Evolutionary conservation across 2,888 invertebrate species (phyloP), one percentile per base, ranked within the genome.

Genomic region (Agriopis leucophaearia): DNA sequence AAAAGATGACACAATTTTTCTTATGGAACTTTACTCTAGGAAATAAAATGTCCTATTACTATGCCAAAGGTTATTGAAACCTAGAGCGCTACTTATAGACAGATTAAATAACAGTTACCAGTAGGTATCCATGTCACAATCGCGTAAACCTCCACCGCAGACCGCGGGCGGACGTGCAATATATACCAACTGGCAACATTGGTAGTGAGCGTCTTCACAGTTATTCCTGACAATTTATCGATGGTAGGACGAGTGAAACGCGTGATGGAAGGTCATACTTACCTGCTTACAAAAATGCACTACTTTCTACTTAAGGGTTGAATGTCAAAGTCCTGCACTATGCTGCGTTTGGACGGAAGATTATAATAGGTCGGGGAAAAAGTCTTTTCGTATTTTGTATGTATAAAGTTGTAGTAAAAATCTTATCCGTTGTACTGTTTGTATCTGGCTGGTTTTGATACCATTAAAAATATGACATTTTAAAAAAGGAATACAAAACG

Each of bases 111-210:
- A 38, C 9, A 15, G 38, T 15, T 10, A 13, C 10, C 16, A 10
- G 7, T 15, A 42, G 42, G 54, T 56, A 63, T 56, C 42, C 10
- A 42, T 63, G 56, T 56, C 63, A 56, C 56, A 55, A 55, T 48
- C 63, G 12, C 40, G n/a, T 35, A 45, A 48, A 27, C 16, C 42
- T 35, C 7, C 44, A 8, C 47, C 36, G 36, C 35, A 44, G 27
- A 27, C 62, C 55, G 47, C 55, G 48, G 55, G 16, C 63, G 38
- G 63, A 13, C 63, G 56, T 56, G 56, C 55, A 5, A 18, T 54
- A n/a, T n/a, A n/a, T n/a, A 55, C 54, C 54, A 7, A n/a, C 54
- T 40, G 40, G 16, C 16, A 54, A 54, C 54, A 16, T 38, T 10
- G 9, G 36, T n/a, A 54, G 54, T 10, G 40, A 35, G 10, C 40